Conservation (phyloP, 2,888 invertebrate species). For the Pelosia muscerda region DNA sequence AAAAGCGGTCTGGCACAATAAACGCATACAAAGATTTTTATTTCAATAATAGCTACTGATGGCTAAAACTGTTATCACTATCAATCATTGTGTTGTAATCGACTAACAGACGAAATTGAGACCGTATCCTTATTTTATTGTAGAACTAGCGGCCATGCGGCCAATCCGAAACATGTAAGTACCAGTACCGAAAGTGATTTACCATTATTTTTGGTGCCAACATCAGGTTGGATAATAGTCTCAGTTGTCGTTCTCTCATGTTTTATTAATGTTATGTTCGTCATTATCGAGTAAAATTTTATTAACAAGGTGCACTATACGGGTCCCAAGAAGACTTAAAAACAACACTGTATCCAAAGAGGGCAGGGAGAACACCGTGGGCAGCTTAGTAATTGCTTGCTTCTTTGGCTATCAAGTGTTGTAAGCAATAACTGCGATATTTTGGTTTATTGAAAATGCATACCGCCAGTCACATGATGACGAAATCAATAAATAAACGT, state of each 20-base stretch:
- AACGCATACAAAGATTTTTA: neutral
- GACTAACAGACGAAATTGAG: neutral
- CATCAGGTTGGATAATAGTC: neutral
- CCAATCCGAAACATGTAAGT: no score
- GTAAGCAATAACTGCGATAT: conserved; percentile 41
- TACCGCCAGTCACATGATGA: conserved; percentile 40
- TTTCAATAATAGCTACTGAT: neutral
- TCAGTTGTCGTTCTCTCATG: conserved; percentile 5
- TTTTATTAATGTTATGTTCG: conserved; percentile 11
- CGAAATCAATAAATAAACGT: conserved; percentile 60
- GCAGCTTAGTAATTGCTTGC: conserved; percentile 32
- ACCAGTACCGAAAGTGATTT: no score
- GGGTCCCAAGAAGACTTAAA: conserved; percentile 30
- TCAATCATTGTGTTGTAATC: no score
- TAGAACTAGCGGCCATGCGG: no score
- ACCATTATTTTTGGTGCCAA: no score
- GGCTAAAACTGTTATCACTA: neutral
- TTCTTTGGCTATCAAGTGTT: conserved; percentile 28
- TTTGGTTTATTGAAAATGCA: conserved; percentile 45
- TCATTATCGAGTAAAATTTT: conserved; percentile 2
- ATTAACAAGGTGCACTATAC: conserved; percentile 17
- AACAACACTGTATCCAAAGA: conserved; percentile 36
- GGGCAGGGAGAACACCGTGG: conserved; percentile 26
- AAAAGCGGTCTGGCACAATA: no score
- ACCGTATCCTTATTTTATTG: neutral